Conservation (phyloP, 2,797 vertebrate genomes). For the Chaunax sp. region DNA sequence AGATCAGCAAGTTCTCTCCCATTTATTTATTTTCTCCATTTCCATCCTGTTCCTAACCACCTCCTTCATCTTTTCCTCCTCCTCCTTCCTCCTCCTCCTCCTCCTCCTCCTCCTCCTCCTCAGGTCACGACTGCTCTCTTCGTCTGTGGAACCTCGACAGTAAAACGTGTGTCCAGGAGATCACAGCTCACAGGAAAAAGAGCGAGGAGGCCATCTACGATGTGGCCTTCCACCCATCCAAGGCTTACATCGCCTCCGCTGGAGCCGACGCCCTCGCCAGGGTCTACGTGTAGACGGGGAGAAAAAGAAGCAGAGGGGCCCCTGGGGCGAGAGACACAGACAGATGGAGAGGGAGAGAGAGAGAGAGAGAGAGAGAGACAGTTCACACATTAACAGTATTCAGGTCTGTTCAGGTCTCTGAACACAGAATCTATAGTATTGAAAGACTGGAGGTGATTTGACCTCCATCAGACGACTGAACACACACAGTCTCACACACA, state of each 20-base stretch:
- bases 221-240: conserved; percentile 99
- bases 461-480: conserved; percentile 19
- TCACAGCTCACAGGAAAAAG: conserved; percentile 98
- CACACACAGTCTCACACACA: conserved; percentile 11
- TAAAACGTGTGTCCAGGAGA: conserved; percentile 98
- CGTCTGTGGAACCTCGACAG: conserved; percentile 99
- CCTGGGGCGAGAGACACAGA: conserved; percentile 25
- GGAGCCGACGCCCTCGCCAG: conserved; percentile 98
- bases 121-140: conserved; percentile 98
- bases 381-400: conserved; percentile 40
- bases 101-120: not conserved
- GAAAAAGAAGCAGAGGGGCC: conserved; percentile 1
- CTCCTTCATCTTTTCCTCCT: not conserved
- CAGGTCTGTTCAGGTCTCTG: conserved; percentile 64
- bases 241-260: conserved; percentile 98
- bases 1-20: no score
- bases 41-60: no score
- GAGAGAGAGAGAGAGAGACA: conserved; percentile 37
- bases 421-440: conserved; percentile 40
- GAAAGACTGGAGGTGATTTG: conserved; percentile 38
- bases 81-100: fast-evolving
- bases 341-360: conserved; percentile 54
- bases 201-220: conserved; percentile 98
- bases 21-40: no score
- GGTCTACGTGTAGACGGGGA: conserved; percentile 92